Base-by-base conservation (phyloP, 2,888 invertebrate species). In the Apotomis capreana region DNA sequence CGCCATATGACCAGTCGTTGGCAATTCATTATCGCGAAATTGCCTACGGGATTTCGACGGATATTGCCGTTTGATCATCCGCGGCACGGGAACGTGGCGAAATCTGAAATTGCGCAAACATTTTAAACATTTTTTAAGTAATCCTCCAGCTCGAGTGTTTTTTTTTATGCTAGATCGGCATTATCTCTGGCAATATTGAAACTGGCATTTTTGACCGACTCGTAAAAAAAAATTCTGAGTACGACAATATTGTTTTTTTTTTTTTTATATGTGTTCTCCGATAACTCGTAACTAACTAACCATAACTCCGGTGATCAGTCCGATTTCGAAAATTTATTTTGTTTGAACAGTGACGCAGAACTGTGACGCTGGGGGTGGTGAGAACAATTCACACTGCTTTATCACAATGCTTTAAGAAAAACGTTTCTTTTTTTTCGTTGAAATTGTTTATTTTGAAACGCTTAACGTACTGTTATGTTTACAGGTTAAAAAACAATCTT, bases 1-100 rank as follows among this genome's bases (percentile, higher is more conserved):
- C 67, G 62, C 49, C 51, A 40, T 46, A 13, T 40, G 57, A 13
- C 40, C 57, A 3, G n/a, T 51, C 67, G 64, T 26, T 69, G 46
- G 70, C 54, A 51, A 51, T 72, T 62, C 36, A 44, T 68, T 58
- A 68, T 68, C 61, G 62, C 40, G 68, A 55, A 70, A 68, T 72
- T 63, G 58, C 62, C 68, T 51, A 52, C 68, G 62, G 68, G 68
- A 68, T 68, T 72, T 67, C 55, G 52, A 52, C 71, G 68, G 71
- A 72, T 72, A 72, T 72, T 72, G 62, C 68, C 61, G 67, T 68
- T 62, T 68, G 62, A 62, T 62, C 68, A 63, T 62, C 68, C 26
- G 55, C 49, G 61, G 36, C 40, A 52, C 37, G 36, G 57, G 57
- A 52, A 62, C 67, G 62, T 40, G 62, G 55, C 26, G 0, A 68